Evolutionary conservation across 2,797 vertebrate genomes (phyloP).

Genomic region (Myiothlypis coronata): DNA sequence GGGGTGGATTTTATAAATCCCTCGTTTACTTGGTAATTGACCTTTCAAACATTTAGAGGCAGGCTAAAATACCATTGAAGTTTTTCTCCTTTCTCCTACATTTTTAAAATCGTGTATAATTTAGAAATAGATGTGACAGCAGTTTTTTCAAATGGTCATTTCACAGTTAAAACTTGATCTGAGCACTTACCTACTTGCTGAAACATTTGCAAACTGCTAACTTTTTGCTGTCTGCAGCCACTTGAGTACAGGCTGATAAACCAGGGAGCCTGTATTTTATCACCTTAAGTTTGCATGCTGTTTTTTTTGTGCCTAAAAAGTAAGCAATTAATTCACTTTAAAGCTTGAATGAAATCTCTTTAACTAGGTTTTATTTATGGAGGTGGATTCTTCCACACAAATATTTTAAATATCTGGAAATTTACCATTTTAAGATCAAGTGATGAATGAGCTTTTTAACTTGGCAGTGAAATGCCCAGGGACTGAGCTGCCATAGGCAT

Average conservation of each 20-base stretch:
- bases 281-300: fast-evolving
- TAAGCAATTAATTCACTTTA: background rate
- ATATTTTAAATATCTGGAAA: background rate
- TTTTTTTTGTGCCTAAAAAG: background rate
- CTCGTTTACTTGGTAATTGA: background rate
- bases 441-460: background rate
- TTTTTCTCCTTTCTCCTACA: background rate
- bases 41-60: background rate
- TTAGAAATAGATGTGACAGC: background rate
- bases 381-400: background rate
- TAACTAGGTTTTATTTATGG: background rate
- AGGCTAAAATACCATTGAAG: background rate
- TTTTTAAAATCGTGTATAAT: fast-evolving
- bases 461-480: background rate
- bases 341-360: background rate
- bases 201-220: background rate
- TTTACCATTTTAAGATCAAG: background rate
- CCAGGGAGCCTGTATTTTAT: background rate
- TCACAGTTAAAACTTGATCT: background rate
- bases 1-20: background rate
- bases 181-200: background rate
- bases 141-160: background rate
- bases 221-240: background rate
- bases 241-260: background rate
- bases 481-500: background rate